A percentile compares a stretch with the other conserved stretches of the same genome.
Conservation (phyloP, 2,797 vertebrate species). For the Cetoscarus ocellatus region DNA sequence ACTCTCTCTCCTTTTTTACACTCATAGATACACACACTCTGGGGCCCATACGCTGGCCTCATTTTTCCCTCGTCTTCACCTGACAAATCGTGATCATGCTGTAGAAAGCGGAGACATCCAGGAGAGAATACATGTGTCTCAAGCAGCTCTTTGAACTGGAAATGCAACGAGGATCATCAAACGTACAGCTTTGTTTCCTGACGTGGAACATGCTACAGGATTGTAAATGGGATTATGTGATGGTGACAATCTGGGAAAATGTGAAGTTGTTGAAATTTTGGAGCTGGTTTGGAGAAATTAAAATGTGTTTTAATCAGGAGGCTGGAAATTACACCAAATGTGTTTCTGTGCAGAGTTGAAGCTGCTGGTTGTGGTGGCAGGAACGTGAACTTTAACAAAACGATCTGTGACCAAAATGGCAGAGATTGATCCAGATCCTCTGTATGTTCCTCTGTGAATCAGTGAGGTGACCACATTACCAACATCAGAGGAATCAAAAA, state of each 20-base stretch:
- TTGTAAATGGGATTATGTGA: constrained; percentile 48
- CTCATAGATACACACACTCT: constrained; percentile 35
- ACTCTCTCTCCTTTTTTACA: constrained; percentile 21
- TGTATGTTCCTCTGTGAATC: no score
- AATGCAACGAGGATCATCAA: constrained; percentile 68
- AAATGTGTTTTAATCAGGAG: not conserved
- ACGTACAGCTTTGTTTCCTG: constrained; percentile 67
- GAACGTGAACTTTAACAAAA: no score
- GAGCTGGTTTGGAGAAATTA: constrained; percentile 15
- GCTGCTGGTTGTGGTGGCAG: no score
- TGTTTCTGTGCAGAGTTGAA: no score
- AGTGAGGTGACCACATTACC: no score
- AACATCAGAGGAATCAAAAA: no score
- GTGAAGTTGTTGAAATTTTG: constrained; percentile 49
- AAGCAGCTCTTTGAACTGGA: constrained; percentile 71
- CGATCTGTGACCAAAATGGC: no score
- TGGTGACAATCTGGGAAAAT: constrained; percentile 27
- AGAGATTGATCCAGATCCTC: no score
- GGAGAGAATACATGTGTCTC: constrained; percentile 71
- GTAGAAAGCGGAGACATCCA: constrained; percentile 63
- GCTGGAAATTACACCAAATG: no score
- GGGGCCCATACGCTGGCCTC: constrained; percentile 71
- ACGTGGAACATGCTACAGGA: constrained; percentile 47
- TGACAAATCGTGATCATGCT: constrained; percentile 76
- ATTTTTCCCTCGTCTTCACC: constrained; percentile 73